Conservation (phyloP, 2,888 invertebrate genomes). For the Pheosia gnoma region DNA sequence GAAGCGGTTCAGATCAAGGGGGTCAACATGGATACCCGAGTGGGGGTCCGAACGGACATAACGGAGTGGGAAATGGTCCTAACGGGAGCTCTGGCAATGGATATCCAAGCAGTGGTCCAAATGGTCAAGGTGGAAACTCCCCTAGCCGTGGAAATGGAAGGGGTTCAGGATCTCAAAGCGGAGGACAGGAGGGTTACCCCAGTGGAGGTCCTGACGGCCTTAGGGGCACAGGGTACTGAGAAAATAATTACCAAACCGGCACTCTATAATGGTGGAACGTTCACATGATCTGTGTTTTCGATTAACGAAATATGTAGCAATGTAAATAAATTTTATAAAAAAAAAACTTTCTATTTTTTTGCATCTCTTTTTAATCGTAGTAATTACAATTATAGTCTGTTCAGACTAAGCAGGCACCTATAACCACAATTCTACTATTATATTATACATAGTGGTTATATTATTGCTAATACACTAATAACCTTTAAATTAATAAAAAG, state of each 20-base stretch:
- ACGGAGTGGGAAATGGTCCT: not conserved
- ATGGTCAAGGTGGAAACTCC: constrained; percentile 39
- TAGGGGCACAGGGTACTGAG: constrained; percentile 73
- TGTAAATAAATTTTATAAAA: constrained; percentile 34
- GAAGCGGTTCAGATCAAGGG: constrained; percentile 21
- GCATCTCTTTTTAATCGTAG: not conserved
- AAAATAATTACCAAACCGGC: constrained; percentile 6
- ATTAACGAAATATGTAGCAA: constrained; percentile 16
- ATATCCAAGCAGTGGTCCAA: constrained; percentile 47
- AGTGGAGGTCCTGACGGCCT: constrained; percentile 72
- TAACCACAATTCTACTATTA: constrained; percentile 26
- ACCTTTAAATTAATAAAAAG: constrained; percentile 13
- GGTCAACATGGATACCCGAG: constrained; percentile 31
- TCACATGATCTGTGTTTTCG: not conserved
- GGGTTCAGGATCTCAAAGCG: constrained; percentile 40
- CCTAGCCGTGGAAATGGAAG: constrained; percentile 34
- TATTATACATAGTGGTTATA: not conserved
- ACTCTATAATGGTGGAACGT: not conserved
- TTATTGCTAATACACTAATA: constrained; percentile 14
- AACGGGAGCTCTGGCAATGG: constrained; percentile 25
- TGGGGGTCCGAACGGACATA: constrained; percentile 4
- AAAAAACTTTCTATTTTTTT: constrained; percentile 4
- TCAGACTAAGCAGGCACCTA: constrained; percentile 25
- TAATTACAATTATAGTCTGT: constrained; percentile 1
- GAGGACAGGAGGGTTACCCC: constrained; percentile 63